Percentiles rank a stretch among this genome's conserved stretches.
Conservation (phyloP, 2,113 vertebrate genomes). For the Symphodus melops region DNA sequence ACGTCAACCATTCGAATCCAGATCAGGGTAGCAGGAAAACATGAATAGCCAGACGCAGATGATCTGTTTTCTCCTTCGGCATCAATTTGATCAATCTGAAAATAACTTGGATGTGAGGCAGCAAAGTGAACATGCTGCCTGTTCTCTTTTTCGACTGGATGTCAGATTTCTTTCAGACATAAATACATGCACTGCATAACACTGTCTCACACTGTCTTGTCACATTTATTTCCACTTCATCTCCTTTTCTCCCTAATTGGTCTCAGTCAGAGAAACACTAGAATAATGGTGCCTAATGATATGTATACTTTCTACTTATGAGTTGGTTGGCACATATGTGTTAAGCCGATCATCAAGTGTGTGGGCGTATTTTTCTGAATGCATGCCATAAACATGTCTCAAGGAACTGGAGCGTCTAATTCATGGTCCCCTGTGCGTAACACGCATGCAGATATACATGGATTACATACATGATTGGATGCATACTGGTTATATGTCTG, state of each 20-base stretch:
- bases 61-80: not conserved
- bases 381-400: constrained; percentile 37
- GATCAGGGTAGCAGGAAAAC: not conserved
- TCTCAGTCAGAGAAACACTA: constrained; percentile 16
- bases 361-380: not conserved
- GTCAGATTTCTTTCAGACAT: not conserved
- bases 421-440: constrained; percentile 5
- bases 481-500: not conserved
- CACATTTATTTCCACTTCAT: constrained; percentile 1
- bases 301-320: constrained; percentile 6
- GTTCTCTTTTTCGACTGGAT: not conserved
- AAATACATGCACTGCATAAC: not conserved
- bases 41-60: not conserved
- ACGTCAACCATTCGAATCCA: not conserved
- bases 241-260: constrained; percentile 30
- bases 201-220: constrained; percentile 2
- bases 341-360: constrained; percentile 1
- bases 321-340: not conserved
- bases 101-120: constrained; percentile 1
- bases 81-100: not conserved
- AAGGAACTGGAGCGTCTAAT: constrained; percentile 58
- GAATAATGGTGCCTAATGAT: constrained; percentile 43
- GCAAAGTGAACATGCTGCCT: not conserved
- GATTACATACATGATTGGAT: constrained; percentile 11
- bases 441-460: constrained; percentile 18